Conservation (phyloP, 1,140 invertebrate genomes). For the Drosophila tropicalis region DNA sequence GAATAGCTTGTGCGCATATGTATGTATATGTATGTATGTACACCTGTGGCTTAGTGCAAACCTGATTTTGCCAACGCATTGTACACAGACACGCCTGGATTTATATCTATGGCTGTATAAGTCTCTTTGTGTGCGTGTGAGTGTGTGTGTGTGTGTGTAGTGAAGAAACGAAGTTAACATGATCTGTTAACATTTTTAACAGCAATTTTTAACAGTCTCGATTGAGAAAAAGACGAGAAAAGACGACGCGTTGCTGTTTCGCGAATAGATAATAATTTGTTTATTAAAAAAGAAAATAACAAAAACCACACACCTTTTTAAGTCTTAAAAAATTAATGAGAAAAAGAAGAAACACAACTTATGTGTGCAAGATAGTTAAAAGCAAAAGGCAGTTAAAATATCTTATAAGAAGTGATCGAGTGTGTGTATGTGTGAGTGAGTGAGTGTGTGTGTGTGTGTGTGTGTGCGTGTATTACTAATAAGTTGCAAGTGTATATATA, state of each 20-base stretch:
- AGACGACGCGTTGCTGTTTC: constrained; percentile 3
- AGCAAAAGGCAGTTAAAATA: constrained; percentile 4
- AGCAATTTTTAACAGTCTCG: constrained; percentile 9
- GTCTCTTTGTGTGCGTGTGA: no score
- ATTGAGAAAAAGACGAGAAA: neutral
- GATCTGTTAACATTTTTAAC: neutral
- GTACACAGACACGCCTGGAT: constrained; percentile 4
- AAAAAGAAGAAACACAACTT: neutral
- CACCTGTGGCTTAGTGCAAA: constrained; percentile 16
- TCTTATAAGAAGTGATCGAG: neutral
- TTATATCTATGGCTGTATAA: no score
- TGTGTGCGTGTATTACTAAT: constrained; percentile 7
- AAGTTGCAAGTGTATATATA: constrained; percentile 5
- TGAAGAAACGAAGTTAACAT: no score
- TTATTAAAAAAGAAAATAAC: neutral
- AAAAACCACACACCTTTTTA: neutral
- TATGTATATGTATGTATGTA: constrained; percentile 13
- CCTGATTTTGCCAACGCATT: constrained; percentile 12
- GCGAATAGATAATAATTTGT: neutral
- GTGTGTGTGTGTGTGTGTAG: no score
- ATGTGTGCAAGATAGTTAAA: neutral
- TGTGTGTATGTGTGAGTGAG: neutral
- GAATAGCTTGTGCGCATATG: neutral
- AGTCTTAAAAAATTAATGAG: neutral
- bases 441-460: neutral